Percentiles rank a stretch among this genome's conserved stretches.
phyloP scores from a whole-genome alignment of 2,888 invertebrate genomes.

The Acrocyrtus sp. region DNA sequence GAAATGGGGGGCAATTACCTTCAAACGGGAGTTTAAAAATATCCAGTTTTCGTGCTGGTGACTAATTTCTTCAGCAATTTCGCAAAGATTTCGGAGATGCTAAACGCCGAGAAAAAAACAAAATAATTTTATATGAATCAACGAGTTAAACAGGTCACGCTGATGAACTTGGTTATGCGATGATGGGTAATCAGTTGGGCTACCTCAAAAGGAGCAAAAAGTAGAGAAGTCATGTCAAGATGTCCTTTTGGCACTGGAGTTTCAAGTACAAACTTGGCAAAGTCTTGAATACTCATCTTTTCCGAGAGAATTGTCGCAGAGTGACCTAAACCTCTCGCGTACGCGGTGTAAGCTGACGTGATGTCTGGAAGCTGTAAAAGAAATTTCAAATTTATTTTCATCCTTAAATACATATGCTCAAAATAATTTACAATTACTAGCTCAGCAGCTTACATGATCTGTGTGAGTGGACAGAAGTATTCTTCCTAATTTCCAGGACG shows the following conservation, averaged over 20 bases:
- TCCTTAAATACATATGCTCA: no score
- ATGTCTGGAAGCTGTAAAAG: conserved; percentile 57
- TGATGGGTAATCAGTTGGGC: neutral
- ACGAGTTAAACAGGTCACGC: neutral
- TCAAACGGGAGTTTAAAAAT: conserved; percentile 50
- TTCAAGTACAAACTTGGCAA: conserved; percentile 62
- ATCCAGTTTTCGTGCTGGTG: conserved; percentile 59
- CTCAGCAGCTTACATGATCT: conserved; percentile 56
- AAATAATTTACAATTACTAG: no score
- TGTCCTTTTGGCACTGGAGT: conserved; percentile 63
- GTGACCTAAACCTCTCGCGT: conserved; percentile 55
- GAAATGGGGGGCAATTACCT: conserved; percentile 44
- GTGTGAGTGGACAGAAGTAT: conserved; percentile 59
- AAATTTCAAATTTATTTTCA: no score
- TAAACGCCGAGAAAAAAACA: conserved; percentile 31
- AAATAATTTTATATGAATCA: neutral
- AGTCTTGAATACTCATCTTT: conserved; percentile 61
- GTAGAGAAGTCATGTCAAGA: conserved; percentile 61
- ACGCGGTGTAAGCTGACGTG: conserved; percentile 54
- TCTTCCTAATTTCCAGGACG: conserved; percentile 59
- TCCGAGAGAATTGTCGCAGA: conserved; percentile 60
- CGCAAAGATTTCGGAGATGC: conserved; percentile 62
- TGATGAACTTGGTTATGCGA: neutral
- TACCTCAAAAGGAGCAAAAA: conserved; percentile 63
- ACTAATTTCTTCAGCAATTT: conserved; percentile 62